These are phyloP conservation scores for Potamilus streckersoni DNA, from an alignment of 1,140 invertebrate species.

Conservation along the genomic window DNA sequence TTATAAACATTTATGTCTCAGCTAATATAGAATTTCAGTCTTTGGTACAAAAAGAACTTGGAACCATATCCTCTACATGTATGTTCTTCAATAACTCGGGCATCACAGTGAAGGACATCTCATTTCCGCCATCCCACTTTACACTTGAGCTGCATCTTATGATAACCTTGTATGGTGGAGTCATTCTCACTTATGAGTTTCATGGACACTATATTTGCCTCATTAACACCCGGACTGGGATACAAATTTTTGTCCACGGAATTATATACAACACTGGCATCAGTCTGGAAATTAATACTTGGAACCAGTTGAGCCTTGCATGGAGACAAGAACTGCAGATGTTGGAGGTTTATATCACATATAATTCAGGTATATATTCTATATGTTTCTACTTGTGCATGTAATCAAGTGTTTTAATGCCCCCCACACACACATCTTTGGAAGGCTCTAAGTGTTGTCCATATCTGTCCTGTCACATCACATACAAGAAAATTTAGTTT, in stretches of 20 bases:
- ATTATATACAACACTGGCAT: slow-evolving; percentile 27
- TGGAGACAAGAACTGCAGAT: slow-evolving; percentile 29
- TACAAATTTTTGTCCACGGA: slow-evolving; percentile 12
- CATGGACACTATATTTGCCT: slow-evolving; percentile 17
- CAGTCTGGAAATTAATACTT: slow-evolving; percentile 26
- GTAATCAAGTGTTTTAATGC: too few relatives aligned
- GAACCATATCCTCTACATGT: too few relatives aligned
- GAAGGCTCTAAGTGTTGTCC: too few relatives aligned
- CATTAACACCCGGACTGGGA: slow-evolving; percentile 6
- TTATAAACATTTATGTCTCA: too few relatives aligned
- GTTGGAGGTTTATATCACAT: slow-evolving; percentile 34
- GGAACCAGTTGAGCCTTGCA: slow-evolving; percentile 39
- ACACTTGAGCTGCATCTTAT: slow-evolving; percentile 28
- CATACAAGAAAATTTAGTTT: too few relatives aligned
- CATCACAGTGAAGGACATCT: slow-evolving; percentile 5
- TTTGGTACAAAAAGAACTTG: too few relatives aligned
- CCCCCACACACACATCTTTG: too few relatives aligned
- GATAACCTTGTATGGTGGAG: slow-evolving; percentile 11
- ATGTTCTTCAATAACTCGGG: not conserved
- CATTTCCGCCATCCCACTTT: slow-evolving; percentile 14
- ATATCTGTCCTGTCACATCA: too few relatives aligned
- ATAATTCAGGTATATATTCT: slow-evolving; percentile 14
- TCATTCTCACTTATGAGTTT: slow-evolving; percentile 15
- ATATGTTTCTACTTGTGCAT: not conserved
- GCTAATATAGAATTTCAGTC: too few relatives aligned